Evolutionary conservation across 2,797 vertebrate species (phyloP), one percentile per base, ranked within the genome.

Genomic region (Coranthus polyacanthus): DNA sequence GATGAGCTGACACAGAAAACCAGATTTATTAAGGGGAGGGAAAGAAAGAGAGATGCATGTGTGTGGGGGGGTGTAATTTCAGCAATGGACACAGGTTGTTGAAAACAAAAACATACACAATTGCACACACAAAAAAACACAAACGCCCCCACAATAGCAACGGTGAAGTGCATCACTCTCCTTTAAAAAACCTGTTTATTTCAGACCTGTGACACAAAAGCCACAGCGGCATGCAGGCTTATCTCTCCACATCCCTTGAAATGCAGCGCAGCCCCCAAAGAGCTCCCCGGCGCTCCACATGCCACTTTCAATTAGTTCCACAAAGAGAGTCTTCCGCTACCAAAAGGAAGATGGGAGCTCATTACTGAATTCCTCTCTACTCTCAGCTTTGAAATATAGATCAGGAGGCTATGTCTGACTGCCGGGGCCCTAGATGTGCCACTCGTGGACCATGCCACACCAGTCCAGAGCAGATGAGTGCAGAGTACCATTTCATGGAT

Each of bases 271-370:
- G 73, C 88, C 87, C 87, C 89, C 66, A 90, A 90, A 92, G 88
- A 91, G 84, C 85, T 92, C 84, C 84, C 88, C 59, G 43, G 61
- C 68, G 82, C 88, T 87, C 82, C 78, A 75, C 87, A 88, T 89
- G 91, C 87, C 92, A 92, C 90, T 92, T 93, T 93, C 90, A 94
- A 92, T 94, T 93, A 93, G 90, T 92, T 92, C 91, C 91, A 91
- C 90, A 93, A 91, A 93, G 89, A 89, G 66, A 90, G 84, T 85
- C 88, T 87, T 91, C 84, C 82, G 71, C 77, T 76, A 80, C 84
- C 89, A 80, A 88, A 85, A 89, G 83, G 82, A 88, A 91, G 92
- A 90, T 85, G 88, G 88, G 84, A 92, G 91, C 91, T 92, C 92
- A 93, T 93, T 93, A 93, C 84, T 68, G 75, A 91, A 93, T 93